Evolutionary conservation across 2,888 invertebrate species (phyloP).

Genomic region (Bellardia bayeri): DNA sequence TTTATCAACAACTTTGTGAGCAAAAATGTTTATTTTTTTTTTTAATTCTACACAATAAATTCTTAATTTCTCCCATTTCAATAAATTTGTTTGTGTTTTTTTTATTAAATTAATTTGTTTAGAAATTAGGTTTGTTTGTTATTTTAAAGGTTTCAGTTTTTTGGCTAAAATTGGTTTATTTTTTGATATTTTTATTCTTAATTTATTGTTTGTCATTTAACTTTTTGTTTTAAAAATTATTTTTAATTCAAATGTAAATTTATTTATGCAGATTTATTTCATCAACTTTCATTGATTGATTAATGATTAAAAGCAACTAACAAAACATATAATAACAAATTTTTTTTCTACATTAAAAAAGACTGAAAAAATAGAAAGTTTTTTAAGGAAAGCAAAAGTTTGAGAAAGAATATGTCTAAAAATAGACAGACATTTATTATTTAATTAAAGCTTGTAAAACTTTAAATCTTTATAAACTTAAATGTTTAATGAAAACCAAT

Average conservation of each 20-base stretch:
- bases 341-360: background rate
- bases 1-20: too few relatives aligned
- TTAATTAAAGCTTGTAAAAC: background rate
- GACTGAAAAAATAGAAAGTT: constrained; percentile 20
- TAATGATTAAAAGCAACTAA: background rate
- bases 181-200: background rate
- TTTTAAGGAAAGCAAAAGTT: background rate
- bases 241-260: constrained; percentile 21
- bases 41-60: too few relatives aligned
- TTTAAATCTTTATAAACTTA: background rate
- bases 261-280: background rate
- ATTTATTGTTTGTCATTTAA: constrained; percentile 35
- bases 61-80: background rate
- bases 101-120: background rate
- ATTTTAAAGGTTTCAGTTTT: background rate
- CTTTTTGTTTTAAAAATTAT: background rate
- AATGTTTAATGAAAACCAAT: too few relatives aligned
- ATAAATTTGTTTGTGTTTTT: background rate
- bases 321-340: background rate
- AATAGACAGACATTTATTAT: background rate
- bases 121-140: background rate
- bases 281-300: constrained; percentile 28
- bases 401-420: background rate
- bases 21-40: too few relatives aligned
- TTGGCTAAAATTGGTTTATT: background rate